Base-by-base conservation (phyloP, 2,888 invertebrate genomes). In the Caradrina kadenii region DNA sequence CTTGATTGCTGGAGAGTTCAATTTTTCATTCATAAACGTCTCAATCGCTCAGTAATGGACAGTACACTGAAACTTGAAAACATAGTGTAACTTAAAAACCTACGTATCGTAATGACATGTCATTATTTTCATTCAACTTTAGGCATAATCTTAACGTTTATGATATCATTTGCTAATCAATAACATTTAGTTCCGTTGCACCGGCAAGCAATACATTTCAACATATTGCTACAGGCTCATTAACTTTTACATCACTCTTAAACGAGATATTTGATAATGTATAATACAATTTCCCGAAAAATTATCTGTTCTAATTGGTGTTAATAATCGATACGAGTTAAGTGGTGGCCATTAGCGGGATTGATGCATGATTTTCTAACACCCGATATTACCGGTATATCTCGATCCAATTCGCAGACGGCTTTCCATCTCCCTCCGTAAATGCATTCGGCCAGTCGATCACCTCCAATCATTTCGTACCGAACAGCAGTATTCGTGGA, bases 51-150 rank as follows among this genome's bases (percentile, higher is more conserved):
- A n/a, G n/a, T n/a, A n/a, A n/a, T n/a, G n/a, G n/a, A n/a, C 26
- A 26, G 26, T 26, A 26, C 45, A 59, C 26, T 62, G n/a, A 39
- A 53, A 53, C 35, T 39, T 39, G 11, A 39, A 13, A 39, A 11
- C 39, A 8, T 11, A 39, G 39, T 39, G 42, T 55, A 55, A 39
- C 19, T 48, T 11, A 45, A 35, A 35, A 42, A 61, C 48, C n/a
- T 13, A 53, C 39, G 15, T 17, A 71, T 17, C n/a, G 11, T 22
- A 35, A 19, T 50, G 21, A 13, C 22, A 22, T 60, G 56, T 61
- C n/a, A 70, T 66, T 35, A 50, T 59, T 54, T 64, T 63, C 55
- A 59, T 60, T 63, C 52, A 73, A 8, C 22, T n/a, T 35, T 70
- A 66, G 61, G n/a, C 55, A 11, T 58, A 63, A 73, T 68, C 55